Conservation (phyloP, 1,140 invertebrate species). For the Caerostris extrusa region DNA sequence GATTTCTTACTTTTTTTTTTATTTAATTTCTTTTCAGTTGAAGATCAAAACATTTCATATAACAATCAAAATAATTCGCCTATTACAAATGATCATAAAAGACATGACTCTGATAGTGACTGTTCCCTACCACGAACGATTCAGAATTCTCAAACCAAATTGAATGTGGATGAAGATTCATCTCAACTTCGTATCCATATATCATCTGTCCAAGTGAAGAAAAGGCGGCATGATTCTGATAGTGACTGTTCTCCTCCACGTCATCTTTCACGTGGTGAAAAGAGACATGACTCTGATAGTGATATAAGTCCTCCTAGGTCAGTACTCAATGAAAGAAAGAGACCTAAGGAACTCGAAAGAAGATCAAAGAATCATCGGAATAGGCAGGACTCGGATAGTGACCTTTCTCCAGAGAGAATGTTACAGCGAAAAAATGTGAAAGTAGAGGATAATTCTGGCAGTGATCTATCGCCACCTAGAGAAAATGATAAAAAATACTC, state of each 20-base stretch:
- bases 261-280: background rate
- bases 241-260: background rate
- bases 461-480: constrained; percentile 58
- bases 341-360: background rate
- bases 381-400: constrained; percentile 74
- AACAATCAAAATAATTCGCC: background rate
- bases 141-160: background rate
- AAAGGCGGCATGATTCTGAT: constrained; percentile 1
- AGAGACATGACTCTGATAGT: constrained; percentile 77
- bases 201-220: background rate
- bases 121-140: background rate
- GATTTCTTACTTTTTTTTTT: background rate
- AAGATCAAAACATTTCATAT: background rate
- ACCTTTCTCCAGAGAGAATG: constrained; percentile 79
- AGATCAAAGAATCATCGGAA: background rate
- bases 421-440: background rate
- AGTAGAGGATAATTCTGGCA: background rate
- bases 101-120: constrained; percentile 48
- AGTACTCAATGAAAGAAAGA: background rate
- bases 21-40: background rate
- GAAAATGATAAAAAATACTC: background rate
- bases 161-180: constrained; percentile 75
- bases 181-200: constrained; percentile 59
- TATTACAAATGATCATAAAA: background rate
- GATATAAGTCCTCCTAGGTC: constrained; percentile 75